Evolutionary conservation across 2,888 invertebrate genomes (phyloP), one percentile per base, ranked within the genome.

Genomic region (Yponomeuta evonymella): DNA sequence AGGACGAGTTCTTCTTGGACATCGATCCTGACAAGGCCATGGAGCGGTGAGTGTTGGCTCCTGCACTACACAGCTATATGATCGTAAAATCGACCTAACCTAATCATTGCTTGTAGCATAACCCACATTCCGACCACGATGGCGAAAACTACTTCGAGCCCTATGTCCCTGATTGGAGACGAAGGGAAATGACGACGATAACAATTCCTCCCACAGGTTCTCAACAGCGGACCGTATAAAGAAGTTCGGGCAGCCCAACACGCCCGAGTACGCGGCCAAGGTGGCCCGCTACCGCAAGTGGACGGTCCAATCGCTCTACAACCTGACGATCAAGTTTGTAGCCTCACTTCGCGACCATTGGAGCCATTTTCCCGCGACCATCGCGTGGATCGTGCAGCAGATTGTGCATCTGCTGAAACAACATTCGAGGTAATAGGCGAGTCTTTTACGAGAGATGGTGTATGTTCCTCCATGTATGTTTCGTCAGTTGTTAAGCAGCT

Each of bases 351-450:
- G 95, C 73, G 96, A 96, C 76, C 96, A 96, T 84, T 96, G 98
- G 93, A 95, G 96, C 75, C 96, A 97, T 81, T 98, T 99, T 87
- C 99, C 99, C 0, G 95, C 96, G 33, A 95, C 96, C 73, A 93
- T 98, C 15, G 95, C 96, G 11, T 98, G 98, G 98, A 94, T 99
- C 48, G 96, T 98, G 8, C 95, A 97, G 76, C 97, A 98, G 82
- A 95, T 98, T 80, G 95, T 96, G 68, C 94, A 90, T 69, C 75
- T 90, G 48, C 79, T 92, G 63, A 90, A 91, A 72, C 89, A 92
- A 74, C 88, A 90, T 76, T 86, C 90, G 74, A 85, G 90, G 90
- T 89, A 48, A 73, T 65, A 65, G 64, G 1, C 2, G 9, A 65
- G 29, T 65, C 23, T 23, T 23, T 29, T 3, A 29, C 64, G 9